These are phyloP conservation scores for Antigone vipio DNA, from an alignment of 2,113 vertebrate genomes.

Conservation along the genomic window DNA sequence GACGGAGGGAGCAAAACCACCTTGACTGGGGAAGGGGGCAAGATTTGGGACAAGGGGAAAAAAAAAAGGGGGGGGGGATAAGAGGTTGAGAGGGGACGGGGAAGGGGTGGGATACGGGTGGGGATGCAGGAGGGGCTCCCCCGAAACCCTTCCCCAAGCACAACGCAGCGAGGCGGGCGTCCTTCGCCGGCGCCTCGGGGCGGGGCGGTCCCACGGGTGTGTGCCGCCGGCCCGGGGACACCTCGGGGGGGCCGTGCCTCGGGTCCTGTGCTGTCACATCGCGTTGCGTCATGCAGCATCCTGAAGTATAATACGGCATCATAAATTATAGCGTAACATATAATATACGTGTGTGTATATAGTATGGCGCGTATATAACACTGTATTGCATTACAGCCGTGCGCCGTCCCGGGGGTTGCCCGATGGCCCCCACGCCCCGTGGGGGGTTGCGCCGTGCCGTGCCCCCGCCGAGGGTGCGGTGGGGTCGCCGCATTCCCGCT, in stretches of 20 bases:
- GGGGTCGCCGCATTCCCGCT: not conserved
- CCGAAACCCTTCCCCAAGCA: not conserved
- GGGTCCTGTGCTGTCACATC: not conserved
- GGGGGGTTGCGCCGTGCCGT: not conserved
- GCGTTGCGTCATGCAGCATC: not conserved
- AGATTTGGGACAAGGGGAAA: not conserved
- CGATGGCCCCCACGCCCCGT: not conserved
- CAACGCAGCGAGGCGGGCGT: not conserved
- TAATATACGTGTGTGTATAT: not conserved
- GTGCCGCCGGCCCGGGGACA: not conserved
- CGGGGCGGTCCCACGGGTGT: not conserved
- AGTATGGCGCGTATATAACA: rapidly evolving
- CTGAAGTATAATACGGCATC: not conserved
- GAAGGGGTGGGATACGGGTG: not conserved
- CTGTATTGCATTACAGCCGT: not conserved
- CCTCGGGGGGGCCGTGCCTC: not conserved
- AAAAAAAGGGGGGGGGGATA: not conserved
- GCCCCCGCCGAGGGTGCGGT: not conserved
- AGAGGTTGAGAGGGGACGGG: not conserved
- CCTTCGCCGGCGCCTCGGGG: not conserved
- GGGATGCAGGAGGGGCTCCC: not conserved
- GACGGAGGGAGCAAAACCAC: not conserved
- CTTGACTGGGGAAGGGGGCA: not conserved
- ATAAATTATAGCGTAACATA: not conserved
- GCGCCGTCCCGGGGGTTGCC: not conserved